These are phyloP conservation scores for Protophormia terraenovae DNA, from an alignment of 2,888 invertebrate species.

Conservation along the genomic window DNA sequence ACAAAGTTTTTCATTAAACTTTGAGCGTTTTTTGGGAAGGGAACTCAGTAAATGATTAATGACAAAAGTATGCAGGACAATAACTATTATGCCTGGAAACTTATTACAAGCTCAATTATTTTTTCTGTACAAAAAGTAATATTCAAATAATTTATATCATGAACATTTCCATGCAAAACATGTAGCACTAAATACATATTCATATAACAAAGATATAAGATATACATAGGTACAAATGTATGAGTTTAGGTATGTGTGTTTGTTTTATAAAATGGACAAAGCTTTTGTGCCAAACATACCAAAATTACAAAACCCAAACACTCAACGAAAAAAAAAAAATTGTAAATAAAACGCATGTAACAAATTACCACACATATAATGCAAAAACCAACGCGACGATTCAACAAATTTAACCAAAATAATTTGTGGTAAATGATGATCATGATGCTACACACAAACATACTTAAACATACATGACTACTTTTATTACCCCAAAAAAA, in stretches of 20 bases:
- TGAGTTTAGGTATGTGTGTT: background rate
- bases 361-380: slow-evolving; percentile 61
- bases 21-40: background rate
- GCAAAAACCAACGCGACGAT: slow-evolving; percentile 60
- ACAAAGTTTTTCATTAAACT: background rate
- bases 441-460: slow-evolving; percentile 3
- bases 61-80: slow-evolving; percentile 8
- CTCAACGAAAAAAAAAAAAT: background rate
- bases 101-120: slow-evolving; percentile 42
- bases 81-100: background rate
- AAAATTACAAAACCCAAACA: slow-evolving; percentile 35
- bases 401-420: slow-evolving; percentile 62
- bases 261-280: slow-evolving; percentile 35
- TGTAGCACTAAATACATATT: background rate
- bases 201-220: too few relatives aligned
- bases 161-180: slow-evolving; percentile 50
- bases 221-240: too few relatives aligned
- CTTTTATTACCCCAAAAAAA: slow-evolving; percentile 32
- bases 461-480: background rate
- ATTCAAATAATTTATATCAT: slow-evolving; percentile 18
- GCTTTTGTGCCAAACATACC: slow-evolving; percentile 30
- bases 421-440: slow-evolving; percentile 63
- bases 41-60: slow-evolving; percentile 14
- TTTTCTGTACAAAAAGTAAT: background rate
- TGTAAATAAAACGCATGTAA: slow-evolving; percentile 54